Conservation (phyloP, 2,888 invertebrate species). For the Thymelicus sylvestris region DNA sequence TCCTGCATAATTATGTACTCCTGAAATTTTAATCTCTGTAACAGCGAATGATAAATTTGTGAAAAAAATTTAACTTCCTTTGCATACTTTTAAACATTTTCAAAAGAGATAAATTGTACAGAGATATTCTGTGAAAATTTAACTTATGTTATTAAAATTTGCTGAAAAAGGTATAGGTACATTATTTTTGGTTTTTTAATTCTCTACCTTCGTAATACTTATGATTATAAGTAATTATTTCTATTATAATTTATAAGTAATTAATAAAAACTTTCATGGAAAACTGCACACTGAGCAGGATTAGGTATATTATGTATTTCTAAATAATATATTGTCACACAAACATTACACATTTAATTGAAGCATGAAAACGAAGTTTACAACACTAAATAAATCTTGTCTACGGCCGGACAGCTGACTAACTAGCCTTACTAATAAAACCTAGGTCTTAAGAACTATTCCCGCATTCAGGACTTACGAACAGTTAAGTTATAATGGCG, state of each 20-base stretch:
- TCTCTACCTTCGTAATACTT: too few relatives aligned
- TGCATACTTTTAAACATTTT: not conserved
- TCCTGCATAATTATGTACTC: conserved; percentile 28
- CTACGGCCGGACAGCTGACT: conserved; percentile 30
- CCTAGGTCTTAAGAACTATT: conserved; percentile 28
- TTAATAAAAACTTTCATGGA: too few relatives aligned
- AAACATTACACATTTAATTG: conserved; percentile 12
- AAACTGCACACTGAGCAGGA: too few relatives aligned
- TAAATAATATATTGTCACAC: not conserved
- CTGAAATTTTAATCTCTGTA: conserved; percentile 27
- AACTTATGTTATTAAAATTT: too few relatives aligned
- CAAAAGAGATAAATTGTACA: not conserved
- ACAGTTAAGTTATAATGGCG: not conserved
- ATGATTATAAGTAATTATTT: too few relatives aligned
- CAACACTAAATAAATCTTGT: conserved; percentile 29
- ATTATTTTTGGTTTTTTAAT: too few relatives aligned
- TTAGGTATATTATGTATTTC: too few relatives aligned
- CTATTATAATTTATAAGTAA: too few relatives aligned
- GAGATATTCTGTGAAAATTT: too few relatives aligned
- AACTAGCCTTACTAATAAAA: conserved; percentile 32
- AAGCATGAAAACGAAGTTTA: conserved; percentile 20
- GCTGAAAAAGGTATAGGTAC: too few relatives aligned
- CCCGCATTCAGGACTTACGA: conserved; percentile 1
- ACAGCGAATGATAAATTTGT: conserved; percentile 17
- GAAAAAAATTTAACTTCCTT: not conserved